These are phyloP conservation scores for Mohoua ochrocephala DNA, from an alignment of 2,113 vertebrate genomes.

Conservation along the genomic window DNA sequence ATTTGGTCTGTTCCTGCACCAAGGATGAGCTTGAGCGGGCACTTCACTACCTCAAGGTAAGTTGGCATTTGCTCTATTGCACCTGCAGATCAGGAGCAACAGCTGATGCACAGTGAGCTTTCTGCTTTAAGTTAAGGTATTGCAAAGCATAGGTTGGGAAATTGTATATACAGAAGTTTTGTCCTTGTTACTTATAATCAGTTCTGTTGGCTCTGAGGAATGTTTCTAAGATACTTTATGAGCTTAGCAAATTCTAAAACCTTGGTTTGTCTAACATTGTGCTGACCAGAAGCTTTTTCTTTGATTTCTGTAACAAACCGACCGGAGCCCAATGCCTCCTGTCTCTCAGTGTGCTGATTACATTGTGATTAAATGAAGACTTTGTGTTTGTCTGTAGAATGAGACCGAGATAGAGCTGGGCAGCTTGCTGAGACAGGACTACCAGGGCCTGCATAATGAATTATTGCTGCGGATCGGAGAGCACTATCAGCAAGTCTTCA, in stretches of 20 bases:
- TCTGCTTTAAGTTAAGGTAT: neutral
- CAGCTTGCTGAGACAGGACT: constrained; percentile 93
- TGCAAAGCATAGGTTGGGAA: neutral
- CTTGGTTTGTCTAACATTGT: neutral
- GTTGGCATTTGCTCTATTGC: neutral
- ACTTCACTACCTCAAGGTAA: constrained; percentile 94
- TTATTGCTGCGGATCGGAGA: constrained; percentile 91
- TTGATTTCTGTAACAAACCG: neutral
- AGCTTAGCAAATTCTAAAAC: neutral
- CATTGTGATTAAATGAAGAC: neutral
- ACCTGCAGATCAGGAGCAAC: neutral
- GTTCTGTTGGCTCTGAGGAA: neutral
- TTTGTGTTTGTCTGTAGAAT: constrained; percentile 72
- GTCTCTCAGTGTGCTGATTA: neutral
- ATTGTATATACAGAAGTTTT: neutral
- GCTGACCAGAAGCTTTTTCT: neutral
- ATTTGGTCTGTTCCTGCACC: constrained; percentile 95
- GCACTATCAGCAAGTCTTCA: constrained; percentile 96
- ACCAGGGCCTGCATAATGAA: constrained; percentile 96
- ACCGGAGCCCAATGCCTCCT: neutral
- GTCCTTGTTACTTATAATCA: neutral
- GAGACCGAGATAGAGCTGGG: constrained; percentile 97
- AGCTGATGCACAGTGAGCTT: neutral
- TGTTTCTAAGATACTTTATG: neutral
- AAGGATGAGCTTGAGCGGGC: constrained; percentile 93